Evolutionary conservation across 1,140 invertebrate species (phyloP), one percentile per base, ranked within the genome.

Genomic region (Campoletis sonorensis): DNA sequence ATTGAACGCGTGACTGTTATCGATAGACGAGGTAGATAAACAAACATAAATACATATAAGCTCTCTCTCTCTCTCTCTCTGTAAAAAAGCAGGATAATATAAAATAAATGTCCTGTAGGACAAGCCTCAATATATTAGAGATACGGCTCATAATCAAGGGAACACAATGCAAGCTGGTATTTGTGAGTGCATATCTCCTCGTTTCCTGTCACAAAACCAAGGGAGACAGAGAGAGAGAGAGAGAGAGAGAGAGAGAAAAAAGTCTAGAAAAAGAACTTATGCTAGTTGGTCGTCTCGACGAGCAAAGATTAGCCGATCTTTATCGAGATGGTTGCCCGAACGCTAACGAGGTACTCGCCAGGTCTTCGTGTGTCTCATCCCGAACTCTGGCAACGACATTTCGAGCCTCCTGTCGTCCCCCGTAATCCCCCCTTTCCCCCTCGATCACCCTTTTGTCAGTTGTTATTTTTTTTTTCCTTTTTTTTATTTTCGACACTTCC

Each of bases 261-360:
- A 27, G 16, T 15, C 26, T 33, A 70, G 30, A 70, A n/a, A 70
- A 70, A 64, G 30, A 70, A 70, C 67, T 70, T 70, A 21, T 70
- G 67, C 27, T 70, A 70, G 67, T 27, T 70, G 27, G 67, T 70
- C 27, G 67, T 70, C 67, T n/a, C 67, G 67, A 70, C 67, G 67
- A 70, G 67, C 64, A 76, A 84, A 88, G 87, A 88, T 88, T 87
- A 88, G 85, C 84, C 85, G 87, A 87, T 88, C 84, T 82, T 80
- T 88, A 88, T 87, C 86, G 82, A 82, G 83, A 84, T 86, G 86
- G 84, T 87, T 84, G 82, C 84, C 86, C 86, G 87, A 88, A 88
- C 87, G 87, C 18, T 79, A 33, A 67, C 30, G 61, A 21, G 77
- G 58, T 49, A 33, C 58, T 67, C 77, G 27, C 27, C 75, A n/a